Conservation (phyloP, 2,888 invertebrate genomes). For the Calliopum simillimum region DNA sequence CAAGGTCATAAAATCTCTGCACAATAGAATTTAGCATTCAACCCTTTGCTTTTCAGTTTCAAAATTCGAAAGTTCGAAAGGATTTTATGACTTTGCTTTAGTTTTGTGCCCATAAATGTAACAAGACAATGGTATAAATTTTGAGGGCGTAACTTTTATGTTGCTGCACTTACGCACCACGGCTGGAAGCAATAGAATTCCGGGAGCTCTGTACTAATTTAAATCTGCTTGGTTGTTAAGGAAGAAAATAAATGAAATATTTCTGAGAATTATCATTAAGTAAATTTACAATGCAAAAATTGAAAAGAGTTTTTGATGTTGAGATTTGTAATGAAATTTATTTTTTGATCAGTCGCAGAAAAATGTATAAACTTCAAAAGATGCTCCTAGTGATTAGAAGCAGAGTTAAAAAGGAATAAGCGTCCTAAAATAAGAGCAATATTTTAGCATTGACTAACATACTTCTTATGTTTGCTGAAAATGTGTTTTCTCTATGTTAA, state of each 20-base stretch:
- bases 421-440: too few relatives aligned
- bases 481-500: too few relatives aligned
- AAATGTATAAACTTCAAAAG: too few relatives aligned
- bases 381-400: too few relatives aligned
- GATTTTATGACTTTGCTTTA: conserved; percentile 21
- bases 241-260: not conserved
- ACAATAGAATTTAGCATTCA: not conserved
- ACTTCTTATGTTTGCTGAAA: too few relatives aligned
- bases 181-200: not conserved
- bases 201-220: conserved; percentile 33
- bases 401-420: too few relatives aligned
- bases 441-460: too few relatives aligned
- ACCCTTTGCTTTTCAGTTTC: conserved; percentile 24
- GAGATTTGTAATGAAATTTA: too few relatives aligned
- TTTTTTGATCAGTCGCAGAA: too few relatives aligned
- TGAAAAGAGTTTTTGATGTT: too few relatives aligned
- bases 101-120: not conserved
- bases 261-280: not conserved
- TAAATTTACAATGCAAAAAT: too few relatives aligned
- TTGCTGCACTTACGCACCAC: not conserved
- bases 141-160: not conserved
- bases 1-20: conserved; percentile 19
- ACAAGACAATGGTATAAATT: not conserved
- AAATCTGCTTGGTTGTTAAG: not conserved
- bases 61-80: not conserved